Conservation (phyloP, 2,797 vertebrate genomes). For the Pitangus sulphuratus region DNA sequence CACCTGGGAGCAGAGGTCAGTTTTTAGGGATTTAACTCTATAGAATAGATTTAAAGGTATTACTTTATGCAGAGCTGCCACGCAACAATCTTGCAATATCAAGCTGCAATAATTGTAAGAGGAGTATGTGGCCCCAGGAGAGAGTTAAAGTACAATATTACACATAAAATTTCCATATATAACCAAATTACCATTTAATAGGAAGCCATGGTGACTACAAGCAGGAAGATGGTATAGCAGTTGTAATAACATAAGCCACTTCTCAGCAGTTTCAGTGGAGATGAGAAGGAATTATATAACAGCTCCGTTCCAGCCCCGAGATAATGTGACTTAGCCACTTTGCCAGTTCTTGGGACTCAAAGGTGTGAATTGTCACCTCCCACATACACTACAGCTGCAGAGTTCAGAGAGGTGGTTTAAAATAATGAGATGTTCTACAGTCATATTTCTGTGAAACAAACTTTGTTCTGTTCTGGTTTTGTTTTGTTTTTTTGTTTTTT, state of each 20-base stretch:
- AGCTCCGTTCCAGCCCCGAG: background rate
- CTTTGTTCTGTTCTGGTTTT: background rate
- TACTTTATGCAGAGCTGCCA: background rate
- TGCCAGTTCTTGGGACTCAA: background rate
- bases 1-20: fast-evolving
- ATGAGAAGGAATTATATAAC: background rate
- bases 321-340: background rate
- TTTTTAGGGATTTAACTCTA: background rate
- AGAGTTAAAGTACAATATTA: background rate
- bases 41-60: background rate
- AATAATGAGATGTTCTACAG: background rate
- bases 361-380: background rate
- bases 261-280: background rate
- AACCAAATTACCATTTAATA: background rate
- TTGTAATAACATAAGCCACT: background rate
- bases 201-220: background rate
- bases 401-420: background rate
- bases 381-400: background rate
- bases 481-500: no score
- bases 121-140: background rate
- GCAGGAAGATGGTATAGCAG: background rate
- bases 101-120: background rate
- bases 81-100: background rate
- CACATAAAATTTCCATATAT: background rate
- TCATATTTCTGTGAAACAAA: background rate